These are phyloP conservation scores for Drosophila engyochracea DNA, from an alignment of 2,888 invertebrate genomes.

Conservation along the genomic window DNA sequence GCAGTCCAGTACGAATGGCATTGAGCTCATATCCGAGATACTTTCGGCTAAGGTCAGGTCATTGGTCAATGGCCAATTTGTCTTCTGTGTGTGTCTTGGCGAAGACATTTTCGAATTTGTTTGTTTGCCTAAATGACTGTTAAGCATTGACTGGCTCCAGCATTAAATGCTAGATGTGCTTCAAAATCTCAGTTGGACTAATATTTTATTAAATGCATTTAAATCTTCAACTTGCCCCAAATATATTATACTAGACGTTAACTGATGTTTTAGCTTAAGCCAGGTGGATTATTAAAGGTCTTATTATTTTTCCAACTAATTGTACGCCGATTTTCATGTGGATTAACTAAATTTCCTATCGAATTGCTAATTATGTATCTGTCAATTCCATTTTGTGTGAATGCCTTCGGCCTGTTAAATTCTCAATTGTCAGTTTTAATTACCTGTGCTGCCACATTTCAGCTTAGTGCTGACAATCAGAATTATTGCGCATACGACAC, in stretches of 20 bases:
- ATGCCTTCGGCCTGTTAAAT: slow-evolving; percentile 4
- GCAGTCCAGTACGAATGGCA: slow-evolving; percentile 19
- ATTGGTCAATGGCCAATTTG: slow-evolving; percentile 49
- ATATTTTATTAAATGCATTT: not conserved
- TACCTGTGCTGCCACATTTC: slow-evolving; percentile 15
- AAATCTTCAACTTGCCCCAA: not conserved
- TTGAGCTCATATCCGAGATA: slow-evolving; percentile 31
- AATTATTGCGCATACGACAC: slow-evolving; percentile 45
- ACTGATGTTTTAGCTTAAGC: not conserved
- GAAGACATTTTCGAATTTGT: slow-evolving; percentile 54
- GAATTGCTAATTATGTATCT: slow-evolving; percentile 27
- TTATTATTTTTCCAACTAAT: not conserved
- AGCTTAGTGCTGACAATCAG: not conserved
- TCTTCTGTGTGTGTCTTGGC: slow-evolving; percentile 48
- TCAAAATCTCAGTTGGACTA: slow-evolving; percentile 1
- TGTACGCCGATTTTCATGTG: slow-evolving; percentile 6
- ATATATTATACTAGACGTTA: not conserved
- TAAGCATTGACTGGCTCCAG: not conserved
- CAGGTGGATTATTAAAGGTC: not conserved
- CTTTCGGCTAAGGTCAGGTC: slow-evolving; percentile 28
- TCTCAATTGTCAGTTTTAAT: slow-evolving; percentile 41
- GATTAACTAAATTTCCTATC: slow-evolving; percentile 5
- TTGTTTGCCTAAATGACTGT: slow-evolving; percentile 34
- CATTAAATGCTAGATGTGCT: slow-evolving; percentile 4
- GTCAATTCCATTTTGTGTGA: slow-evolving; percentile 15